Conservation (phyloP, 2,888 invertebrate species). For the Hyposoter dolosus region DNA sequence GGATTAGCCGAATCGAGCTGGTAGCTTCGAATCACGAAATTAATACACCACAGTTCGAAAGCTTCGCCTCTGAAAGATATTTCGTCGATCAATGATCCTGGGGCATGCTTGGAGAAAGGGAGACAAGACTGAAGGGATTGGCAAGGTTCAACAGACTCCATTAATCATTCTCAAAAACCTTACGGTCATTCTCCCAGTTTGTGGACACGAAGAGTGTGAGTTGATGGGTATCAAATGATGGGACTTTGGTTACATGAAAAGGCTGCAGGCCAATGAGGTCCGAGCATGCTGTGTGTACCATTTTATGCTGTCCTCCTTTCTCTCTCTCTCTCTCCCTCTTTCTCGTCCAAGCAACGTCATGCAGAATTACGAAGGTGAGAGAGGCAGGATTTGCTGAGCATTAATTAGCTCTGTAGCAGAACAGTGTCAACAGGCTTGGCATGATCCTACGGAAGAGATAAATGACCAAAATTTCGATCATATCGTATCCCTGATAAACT, state of each 20-base stretch:
- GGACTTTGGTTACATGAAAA: slow-evolving; percentile 28
- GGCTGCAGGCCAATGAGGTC: slow-evolving; percentile 43
- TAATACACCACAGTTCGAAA: slow-evolving; percentile 48
- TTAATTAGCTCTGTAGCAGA: slow-evolving; percentile 69
- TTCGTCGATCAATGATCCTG: slow-evolving; percentile 28
- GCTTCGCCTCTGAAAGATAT: slow-evolving; percentile 36
- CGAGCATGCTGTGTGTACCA: slow-evolving; percentile 36
- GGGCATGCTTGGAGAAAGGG: slow-evolving; percentile 3
- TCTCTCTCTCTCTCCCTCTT: slow-evolving; percentile 32
- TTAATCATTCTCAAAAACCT: slow-evolving; percentile 72
- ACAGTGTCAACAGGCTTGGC: slow-evolving; percentile 64
- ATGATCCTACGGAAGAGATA: slow-evolving; percentile 53
- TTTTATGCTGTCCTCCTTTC: slow-evolving; percentile 35
- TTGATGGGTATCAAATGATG: slow-evolving; percentile 27
- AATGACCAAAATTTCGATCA: slow-evolving; percentile 67
- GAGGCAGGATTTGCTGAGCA: slow-evolving; percentile 54
- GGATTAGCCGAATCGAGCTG: slow-evolving; percentile 37
- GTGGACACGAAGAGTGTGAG: slow-evolving; percentile 6
- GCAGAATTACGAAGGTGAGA: slow-evolving; percentile 34
- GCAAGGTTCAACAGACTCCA: slow-evolving; percentile 70
- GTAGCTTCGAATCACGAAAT: slow-evolving; percentile 51
- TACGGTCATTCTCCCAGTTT: slow-evolving; percentile 51
- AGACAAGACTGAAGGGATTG: slow-evolving; percentile 2
- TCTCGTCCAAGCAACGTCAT: slow-evolving; percentile 47
- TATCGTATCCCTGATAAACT: slow-evolving; percentile 63